A percentile compares a stretch with the other conserved stretches of the same genome.
phyloP scores from a whole-genome alignment of 2,888 invertebrate genomes.

The Fabriciana adippe region DNA sequence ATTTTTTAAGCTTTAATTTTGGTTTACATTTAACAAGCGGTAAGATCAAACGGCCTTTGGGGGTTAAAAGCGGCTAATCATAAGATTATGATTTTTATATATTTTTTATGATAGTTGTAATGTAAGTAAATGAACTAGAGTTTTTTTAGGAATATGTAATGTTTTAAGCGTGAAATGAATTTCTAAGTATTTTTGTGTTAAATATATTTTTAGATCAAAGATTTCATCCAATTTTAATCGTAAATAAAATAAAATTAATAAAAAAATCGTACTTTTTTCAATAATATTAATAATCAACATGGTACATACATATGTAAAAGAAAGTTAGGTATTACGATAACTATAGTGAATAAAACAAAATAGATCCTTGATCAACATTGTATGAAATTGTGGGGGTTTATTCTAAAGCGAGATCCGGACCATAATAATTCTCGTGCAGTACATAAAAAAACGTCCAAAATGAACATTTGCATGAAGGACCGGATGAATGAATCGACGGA shows the following conservation, averaged over 20 bases:
- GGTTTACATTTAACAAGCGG: conserved; percentile 41
- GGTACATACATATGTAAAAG: too few relatives aligned
- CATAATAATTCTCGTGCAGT: conserved; percentile 12
- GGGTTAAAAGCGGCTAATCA: not conserved
- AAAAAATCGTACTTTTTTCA: too few relatives aligned
- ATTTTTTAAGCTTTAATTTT: conserved; percentile 65
- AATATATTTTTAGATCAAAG: too few relatives aligned
- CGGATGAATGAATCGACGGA: conserved; percentile 72
- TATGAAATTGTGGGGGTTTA: not conserved
- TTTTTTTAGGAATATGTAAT: too few relatives aligned
- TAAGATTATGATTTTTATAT: not conserved
- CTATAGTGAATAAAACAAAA: not conserved
- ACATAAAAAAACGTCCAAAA: conserved; percentile 39
- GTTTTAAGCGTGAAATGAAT: too few relatives aligned
- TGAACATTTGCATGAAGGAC: conserved; percentile 49
- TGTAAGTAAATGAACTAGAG: too few relatives aligned
- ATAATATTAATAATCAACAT: too few relatives aligned
- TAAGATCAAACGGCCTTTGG: conserved; percentile 25
- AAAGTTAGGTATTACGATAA: not conserved
- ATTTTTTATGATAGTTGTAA: too few relatives aligned
- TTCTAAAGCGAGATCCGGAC: conserved; percentile 16
- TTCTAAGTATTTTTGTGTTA: too few relatives aligned
- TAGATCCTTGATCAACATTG: conserved; percentile 6
- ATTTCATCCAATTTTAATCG: too few relatives aligned
- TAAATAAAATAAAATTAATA: too few relatives aligned